Conservation (phyloP, 2,888 invertebrate genomes). For the Cecidostiba fungosa region DNA sequence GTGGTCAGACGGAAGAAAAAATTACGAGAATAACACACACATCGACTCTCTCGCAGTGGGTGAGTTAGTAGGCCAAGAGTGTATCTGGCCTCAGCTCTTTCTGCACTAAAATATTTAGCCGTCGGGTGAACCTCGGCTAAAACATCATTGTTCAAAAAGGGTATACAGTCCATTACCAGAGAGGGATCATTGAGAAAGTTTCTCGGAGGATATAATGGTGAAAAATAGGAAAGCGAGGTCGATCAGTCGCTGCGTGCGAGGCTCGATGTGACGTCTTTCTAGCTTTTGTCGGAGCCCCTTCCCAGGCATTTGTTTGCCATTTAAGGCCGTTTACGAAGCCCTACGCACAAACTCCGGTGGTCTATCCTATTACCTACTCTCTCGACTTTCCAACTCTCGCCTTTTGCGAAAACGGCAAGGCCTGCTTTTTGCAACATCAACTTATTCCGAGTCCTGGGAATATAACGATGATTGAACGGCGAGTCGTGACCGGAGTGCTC, state of each 20-base stretch:
- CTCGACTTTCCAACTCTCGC: neutral
- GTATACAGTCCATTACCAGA: slow-evolving; percentile 10
- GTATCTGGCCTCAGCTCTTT: neutral
- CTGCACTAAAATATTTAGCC: slow-evolving; percentile 9
- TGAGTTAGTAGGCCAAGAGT: neutral
- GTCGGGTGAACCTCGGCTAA: neutral
- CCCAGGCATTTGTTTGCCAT: slow-evolving; percentile 73
- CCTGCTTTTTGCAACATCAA: neutral
- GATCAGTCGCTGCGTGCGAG: slow-evolving; percentile 58
- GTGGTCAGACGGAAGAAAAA: neutral
- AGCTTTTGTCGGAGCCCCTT: slow-evolving; percentile 67
- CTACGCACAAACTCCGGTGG: slow-evolving; percentile 67
- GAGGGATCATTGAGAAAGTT: slow-evolving; percentile 50
- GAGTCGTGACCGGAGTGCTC: neutral
- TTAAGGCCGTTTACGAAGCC: slow-evolving; percentile 71
- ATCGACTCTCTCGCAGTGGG: neutral
- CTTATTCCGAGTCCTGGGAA: no score
- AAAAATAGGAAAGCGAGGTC: slow-evolving; percentile 61
- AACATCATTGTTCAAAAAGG: slow-evolving; percentile 25
- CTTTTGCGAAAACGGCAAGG: neutral
- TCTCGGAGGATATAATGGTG: slow-evolving; percentile 33
- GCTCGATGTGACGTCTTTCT: slow-evolving; percentile 71
- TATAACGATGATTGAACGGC: no score
- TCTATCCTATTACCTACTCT: slow-evolving; percentile 39
- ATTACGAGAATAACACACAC: neutral